These are phyloP conservation scores for Syrphus vitripennis DNA, from an alignment of 2,888 invertebrate species.

Conservation along the genomic window DNA sequence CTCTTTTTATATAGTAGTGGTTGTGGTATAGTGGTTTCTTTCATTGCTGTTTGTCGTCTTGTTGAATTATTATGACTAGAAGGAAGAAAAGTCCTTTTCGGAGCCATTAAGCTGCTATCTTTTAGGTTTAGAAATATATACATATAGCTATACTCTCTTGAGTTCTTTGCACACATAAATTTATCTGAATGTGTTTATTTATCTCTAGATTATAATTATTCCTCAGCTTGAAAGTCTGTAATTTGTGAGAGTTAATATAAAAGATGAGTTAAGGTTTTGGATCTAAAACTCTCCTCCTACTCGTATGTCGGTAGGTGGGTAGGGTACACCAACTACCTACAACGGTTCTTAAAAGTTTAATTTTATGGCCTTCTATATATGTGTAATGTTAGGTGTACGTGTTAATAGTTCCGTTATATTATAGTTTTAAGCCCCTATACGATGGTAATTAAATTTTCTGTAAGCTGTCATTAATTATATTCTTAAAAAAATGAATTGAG, in stretches of 20 bases:
- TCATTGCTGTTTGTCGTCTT: conserved; percentile 33
- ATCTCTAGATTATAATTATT: background rate
- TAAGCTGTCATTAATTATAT: conserved; percentile 23
- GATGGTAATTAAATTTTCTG: conserved; percentile 10
- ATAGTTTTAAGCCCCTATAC: background rate
- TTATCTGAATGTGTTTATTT: conserved; percentile 6
- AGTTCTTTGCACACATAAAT: background rate
- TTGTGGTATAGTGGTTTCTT: conserved; percentile 14
- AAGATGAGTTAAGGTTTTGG: conserved; percentile 38
- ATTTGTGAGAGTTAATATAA: conserved; percentile 60
- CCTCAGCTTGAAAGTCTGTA: conserved; percentile 38
- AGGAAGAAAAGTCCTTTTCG: conserved; percentile 39
- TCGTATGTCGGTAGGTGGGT: too few species aligned
- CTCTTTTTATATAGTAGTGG: conserved; percentile 6
- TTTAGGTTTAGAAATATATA: background rate
- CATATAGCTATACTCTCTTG: background rate
- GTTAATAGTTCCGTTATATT: conserved; percentile 11
- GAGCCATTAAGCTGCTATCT: conserved; percentile 40
- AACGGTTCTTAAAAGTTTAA: conserved; percentile 7
- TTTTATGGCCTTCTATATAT: background rate
- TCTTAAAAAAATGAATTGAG: conserved; percentile 19
- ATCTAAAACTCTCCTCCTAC: background rate
- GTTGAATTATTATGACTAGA: conserved; percentile 54
- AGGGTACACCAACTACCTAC: too few species aligned
- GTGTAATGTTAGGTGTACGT: background rate